Evolutionary conservation across 1,140 invertebrate species (phyloP).

Genomic region (Orius insidiosus): DNA sequence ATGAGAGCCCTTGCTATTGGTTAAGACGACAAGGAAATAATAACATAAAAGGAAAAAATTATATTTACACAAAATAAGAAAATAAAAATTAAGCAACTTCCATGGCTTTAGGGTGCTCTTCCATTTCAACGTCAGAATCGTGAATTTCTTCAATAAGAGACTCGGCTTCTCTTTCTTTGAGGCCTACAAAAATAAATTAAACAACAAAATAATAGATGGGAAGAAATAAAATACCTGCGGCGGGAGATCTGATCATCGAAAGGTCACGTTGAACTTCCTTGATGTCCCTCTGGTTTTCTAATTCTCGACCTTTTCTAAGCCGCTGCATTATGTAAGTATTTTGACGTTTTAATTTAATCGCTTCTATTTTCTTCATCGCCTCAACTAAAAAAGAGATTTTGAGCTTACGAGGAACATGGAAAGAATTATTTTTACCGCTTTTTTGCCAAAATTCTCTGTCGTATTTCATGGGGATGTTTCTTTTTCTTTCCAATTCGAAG

Average conservation of each 20-base stretch:
- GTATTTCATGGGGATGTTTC: constrained; percentile 87
- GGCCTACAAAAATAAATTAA: constrained; percentile 20
- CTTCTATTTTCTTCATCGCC: constrained; percentile 80
- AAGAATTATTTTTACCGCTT: constrained; percentile 44
- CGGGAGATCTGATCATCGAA: constrained; percentile 75
- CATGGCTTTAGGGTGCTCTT: constrained; percentile 13
- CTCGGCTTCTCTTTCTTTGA: constrained; percentile 45
- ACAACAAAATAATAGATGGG: background rate
- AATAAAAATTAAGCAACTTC: too few species aligned
- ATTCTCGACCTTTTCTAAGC: constrained; percentile 35
- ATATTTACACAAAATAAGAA: too few species aligned
- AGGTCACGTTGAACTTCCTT: constrained; percentile 83
- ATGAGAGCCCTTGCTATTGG: too few species aligned
- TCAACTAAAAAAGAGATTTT: constrained; percentile 42
- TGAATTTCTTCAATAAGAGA: constrained; percentile 40
- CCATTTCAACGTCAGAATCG: constrained; percentile 32
- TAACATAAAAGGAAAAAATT: too few species aligned
- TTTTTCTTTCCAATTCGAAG: constrained; percentile 91
- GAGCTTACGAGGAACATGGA: too few species aligned
- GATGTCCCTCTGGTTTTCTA: constrained; percentile 72
- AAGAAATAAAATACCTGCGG: constrained; percentile 41
- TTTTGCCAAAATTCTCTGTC: constrained; percentile 83
- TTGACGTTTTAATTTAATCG: constrained; percentile 69
- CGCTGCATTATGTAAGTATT: background rate
- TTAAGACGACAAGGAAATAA: too few species aligned